phyloP scores from a whole-genome alignment of 2,888 invertebrate genomes.

The Amblyteles armatorius region DNA sequence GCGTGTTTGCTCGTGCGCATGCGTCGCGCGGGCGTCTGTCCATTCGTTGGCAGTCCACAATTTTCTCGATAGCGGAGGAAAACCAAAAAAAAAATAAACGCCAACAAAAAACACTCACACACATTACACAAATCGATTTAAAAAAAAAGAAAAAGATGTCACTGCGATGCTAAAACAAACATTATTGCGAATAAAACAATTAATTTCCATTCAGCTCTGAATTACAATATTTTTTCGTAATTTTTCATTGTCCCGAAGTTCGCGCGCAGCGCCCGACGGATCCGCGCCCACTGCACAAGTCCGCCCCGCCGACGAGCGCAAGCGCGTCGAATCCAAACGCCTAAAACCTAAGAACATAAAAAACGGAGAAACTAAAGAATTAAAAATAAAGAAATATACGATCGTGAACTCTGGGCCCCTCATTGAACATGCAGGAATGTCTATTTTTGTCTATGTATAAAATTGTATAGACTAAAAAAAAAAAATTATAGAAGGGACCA shows the following conservation, averaged over 20 bases:
- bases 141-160: constrained; percentile 56
- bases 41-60: constrained; percentile 74
- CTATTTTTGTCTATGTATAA: constrained; percentile 56
- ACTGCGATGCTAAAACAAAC: constrained; percentile 66
- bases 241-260: background rate
- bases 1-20: too few relatives aligned
- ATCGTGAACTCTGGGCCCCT: background rate
- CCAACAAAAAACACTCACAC: constrained; percentile 61
- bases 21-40: constrained; percentile 72
- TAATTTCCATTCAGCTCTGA: constrained; percentile 68
- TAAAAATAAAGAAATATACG: background rate
- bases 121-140: constrained; percentile 63
- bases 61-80: constrained; percentile 41
- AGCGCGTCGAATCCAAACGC: background rate
- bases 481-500: constrained; percentile 27
- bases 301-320: too few relatives aligned
- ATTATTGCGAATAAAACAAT: constrained; percentile 72
- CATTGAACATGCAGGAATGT: constrained; percentile 39
- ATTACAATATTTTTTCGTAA: background rate
- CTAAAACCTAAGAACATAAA: background rate
- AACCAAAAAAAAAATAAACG: constrained; percentile 2
- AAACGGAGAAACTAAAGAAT: background rate
- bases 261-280: too few relatives aligned
- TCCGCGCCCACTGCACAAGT: too few relatives aligned
- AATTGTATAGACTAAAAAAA: constrained; percentile 42